Percentiles rank a stretch among this genome's conserved stretches.
phyloP scores from a whole-genome alignment of 1,140 invertebrate genomes.

The Notospermus geniculatus region DNA sequence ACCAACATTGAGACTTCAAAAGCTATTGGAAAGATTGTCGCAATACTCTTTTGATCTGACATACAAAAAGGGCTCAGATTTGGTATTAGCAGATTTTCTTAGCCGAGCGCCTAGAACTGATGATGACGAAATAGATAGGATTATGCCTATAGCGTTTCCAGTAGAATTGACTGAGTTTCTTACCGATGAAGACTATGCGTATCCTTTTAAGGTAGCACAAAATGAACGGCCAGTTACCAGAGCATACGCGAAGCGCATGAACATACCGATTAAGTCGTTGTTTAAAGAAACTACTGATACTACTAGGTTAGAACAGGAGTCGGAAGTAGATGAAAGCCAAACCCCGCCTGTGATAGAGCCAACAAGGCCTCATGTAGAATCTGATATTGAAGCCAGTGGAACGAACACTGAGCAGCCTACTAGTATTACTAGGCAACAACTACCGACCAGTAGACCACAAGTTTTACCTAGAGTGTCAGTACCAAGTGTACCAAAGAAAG shows the following conservation, averaged over 20 bases:
- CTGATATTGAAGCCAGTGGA: no score
- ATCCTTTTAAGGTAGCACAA: not conserved
- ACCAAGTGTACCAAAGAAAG: not conserved
- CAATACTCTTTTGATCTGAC: not conserved
- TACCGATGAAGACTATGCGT: not conserved
- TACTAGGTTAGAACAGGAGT: not conserved
- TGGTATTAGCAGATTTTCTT: not conserved
- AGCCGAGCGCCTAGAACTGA: not conserved
- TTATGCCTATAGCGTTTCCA: not conserved
- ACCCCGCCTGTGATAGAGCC: no score
- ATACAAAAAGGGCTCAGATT: not conserved
- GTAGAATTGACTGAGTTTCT: no score
- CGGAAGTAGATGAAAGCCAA: not conserved
- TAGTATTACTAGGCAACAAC: not conserved
- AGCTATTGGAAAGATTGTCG: not conserved
- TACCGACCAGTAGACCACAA: not conserved
- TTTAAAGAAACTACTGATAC: not conserved
- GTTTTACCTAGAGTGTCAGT: not conserved
- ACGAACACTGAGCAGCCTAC: not conserved
- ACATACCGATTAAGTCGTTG: not conserved
- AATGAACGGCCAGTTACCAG: not conserved
- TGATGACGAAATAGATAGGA: not conserved
- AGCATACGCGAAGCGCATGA: not conserved
- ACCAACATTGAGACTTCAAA: constrained; percentile 2
- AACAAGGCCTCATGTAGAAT: no score